Percentiles rank a stretch among this genome's conserved stretches.
phyloP scores from a whole-genome alignment of 2,113 vertebrate species.

The Indicator maculatus region DNA sequence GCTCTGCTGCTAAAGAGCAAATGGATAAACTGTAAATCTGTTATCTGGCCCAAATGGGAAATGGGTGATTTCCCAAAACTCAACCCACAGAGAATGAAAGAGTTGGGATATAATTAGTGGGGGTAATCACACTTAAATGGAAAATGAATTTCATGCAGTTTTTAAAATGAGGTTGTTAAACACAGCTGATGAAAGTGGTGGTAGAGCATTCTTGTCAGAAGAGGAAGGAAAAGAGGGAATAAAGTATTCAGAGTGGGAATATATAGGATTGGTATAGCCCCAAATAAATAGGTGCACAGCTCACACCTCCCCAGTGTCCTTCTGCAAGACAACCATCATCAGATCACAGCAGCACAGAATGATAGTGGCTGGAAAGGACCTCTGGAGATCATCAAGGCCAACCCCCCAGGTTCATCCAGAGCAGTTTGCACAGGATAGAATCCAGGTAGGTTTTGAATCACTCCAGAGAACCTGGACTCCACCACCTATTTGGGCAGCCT shows the following conservation, averaged over 20 bases:
- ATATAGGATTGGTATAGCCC: background rate
- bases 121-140: background rate
- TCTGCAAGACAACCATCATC: background rate
- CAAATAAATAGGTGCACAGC: background rate
- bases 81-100: background rate
- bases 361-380: too few relatives aligned
- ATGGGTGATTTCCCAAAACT: background rate
- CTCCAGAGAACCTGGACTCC: too few relatives aligned
- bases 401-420: too few relatives aligned
- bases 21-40: constrained; percentile 53
- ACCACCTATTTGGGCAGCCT: too few relatives aligned
- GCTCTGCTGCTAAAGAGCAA: background rate
- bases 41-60: constrained; percentile 43
- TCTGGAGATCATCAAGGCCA: too few relatives aligned
- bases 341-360: background rate
- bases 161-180: background rate
- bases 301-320: background rate
- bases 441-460: too few relatives aligned
- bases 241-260: background rate
- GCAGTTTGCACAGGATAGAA: too few relatives aligned
- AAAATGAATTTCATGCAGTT: background rate
- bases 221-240: background rate
- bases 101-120: background rate
- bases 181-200: background rate
- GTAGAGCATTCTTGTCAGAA: background rate